A percentile compares a stretch with the other conserved stretches of the same genome.
Conservation (phyloP, 2,797 vertebrate species). For the Eptatretus atami region DNA sequence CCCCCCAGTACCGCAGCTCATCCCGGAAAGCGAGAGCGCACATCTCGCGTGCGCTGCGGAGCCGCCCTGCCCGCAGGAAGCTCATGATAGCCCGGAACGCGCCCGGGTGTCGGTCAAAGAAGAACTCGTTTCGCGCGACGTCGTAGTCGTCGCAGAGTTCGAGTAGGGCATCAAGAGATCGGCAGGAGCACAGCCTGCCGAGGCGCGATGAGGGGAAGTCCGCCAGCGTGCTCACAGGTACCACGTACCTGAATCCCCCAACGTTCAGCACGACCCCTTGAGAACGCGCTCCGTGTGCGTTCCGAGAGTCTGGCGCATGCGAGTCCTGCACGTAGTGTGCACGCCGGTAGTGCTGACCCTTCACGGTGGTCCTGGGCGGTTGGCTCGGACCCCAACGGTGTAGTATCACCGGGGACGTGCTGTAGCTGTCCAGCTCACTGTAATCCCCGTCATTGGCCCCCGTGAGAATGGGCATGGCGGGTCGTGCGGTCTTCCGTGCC, state of each 20-base stretch:
- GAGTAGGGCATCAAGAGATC: slow-evolving; percentile 80
- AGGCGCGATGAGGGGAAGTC: slow-evolving; percentile 68
- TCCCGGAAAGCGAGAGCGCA: slow-evolving; percentile 80
- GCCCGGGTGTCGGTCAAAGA: slow-evolving; percentile 79
- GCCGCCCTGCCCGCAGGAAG: slow-evolving; percentile 57
- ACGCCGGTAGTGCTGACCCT: slow-evolving; percentile 2
- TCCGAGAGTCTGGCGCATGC: no score
- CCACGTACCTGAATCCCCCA: slow-evolving; percentile 59
- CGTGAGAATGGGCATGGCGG: background rate
- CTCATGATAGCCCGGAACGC: slow-evolving; percentile 81
- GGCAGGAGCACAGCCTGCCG: slow-evolving; percentile 59
- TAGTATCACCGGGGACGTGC: background rate
- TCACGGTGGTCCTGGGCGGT: background rate
- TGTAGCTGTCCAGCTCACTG: slow-evolving; percentile 1
- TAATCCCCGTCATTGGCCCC: background rate
- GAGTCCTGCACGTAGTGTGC: background rate
- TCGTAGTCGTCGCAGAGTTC: slow-evolving; percentile 75
- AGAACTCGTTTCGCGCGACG: slow-evolving; percentile 63
- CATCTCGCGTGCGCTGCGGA: slow-evolving; percentile 57
- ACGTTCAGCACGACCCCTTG: slow-evolving; percentile 75
- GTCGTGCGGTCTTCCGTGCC: background rate
- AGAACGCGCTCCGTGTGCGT: slow-evolving; percentile 18
- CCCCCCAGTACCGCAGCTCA: slow-evolving; percentile 86
- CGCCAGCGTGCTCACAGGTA: slow-evolving; percentile 81
- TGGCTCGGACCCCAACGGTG: background rate